These are phyloP conservation scores for Musca domestica DNA, from an alignment of 1,140 invertebrate species.

Conservation along the genomic window DNA sequence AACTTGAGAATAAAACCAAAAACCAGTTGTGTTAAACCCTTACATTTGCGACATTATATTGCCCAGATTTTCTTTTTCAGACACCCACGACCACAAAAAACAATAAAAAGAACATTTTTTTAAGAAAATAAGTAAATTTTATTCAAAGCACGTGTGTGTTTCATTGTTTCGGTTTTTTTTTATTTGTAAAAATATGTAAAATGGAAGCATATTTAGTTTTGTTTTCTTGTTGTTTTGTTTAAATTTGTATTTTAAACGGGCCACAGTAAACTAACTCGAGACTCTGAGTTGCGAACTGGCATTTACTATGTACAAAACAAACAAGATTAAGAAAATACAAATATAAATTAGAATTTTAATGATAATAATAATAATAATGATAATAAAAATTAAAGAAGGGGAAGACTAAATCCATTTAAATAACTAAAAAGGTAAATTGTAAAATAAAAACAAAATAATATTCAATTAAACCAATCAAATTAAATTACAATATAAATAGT, in stretches of 20 bases:
- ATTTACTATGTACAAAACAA: slow-evolving; percentile 14
- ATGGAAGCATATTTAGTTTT: slow-evolving; percentile 20
- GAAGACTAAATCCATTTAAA: slow-evolving; percentile 21
- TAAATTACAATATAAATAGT: slow-evolving; percentile 23
- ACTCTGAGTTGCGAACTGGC: background rate
- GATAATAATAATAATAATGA: slow-evolving; percentile 6
- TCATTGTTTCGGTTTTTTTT: slow-evolving; percentile 12
- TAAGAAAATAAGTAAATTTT: slow-evolving; percentile 6
- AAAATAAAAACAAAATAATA: slow-evolving; percentile 18
- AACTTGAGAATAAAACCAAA: no score
- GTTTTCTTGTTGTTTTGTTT: background rate
- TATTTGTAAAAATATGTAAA: slow-evolving; percentile 19
- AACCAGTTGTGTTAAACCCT: no score
- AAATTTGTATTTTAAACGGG: slow-evolving; percentile 6
- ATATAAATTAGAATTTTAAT: slow-evolving; percentile 8
- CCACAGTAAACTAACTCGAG: slow-evolving; percentile 11
- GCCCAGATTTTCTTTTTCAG: no score
- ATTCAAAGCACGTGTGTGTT: slow-evolving; percentile 14
- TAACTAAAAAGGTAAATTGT: slow-evolving; percentile 15
- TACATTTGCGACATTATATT: no score
- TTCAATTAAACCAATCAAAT: slow-evolving; percentile 21
- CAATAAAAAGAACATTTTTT: no score
- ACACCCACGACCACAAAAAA: no score
- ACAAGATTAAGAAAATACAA: background rate
- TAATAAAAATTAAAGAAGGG: slow-evolving; percentile 6